Evolutionary conservation across 1,140 invertebrate species (phyloP), one percentile per base, ranked within the genome.

Genomic region (Cardiocondyla obscurior): DNA sequence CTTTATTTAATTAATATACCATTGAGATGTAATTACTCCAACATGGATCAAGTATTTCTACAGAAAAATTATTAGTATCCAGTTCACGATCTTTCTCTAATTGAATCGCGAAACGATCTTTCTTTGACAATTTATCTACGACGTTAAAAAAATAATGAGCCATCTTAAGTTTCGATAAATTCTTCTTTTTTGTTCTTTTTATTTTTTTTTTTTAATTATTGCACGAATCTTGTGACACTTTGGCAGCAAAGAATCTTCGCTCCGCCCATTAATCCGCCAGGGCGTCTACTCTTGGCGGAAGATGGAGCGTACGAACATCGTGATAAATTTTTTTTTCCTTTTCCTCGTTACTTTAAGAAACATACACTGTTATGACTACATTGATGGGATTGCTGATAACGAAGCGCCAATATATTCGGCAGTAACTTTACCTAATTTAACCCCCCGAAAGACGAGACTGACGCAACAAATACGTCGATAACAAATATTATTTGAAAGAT

Each of bases 241-340:
- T 82, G 44, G 33, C 64, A 73, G 55, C 57, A 70, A 79, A 76
- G 25, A 25, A 85, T 49, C 65, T 84, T 89, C 33, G 76, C 81
- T 73, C 76, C 84, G 76, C 84, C 84, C 81, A 88, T 82, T 76
- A 81, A 81, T 69, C 33, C 44, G 51, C 44, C 51, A 39, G 84
- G 77, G 83, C 77, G 60, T 83, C 60, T 69, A 83, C 73, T 86
- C 46, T n/a, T 49, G 8, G 49, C 44, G 53, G 36, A 73, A 89
- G 76, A 72, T 85, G 72, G 55, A 81, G 53, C 58, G 30, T 60
- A 42, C 19, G 16, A 69, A 70, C 22, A 49, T 36, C 14, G 53
- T 30, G 44, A 53, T 62, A 76, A n/a, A n/a, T n/a, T 58, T 88
- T 76, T 88, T 88, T 88, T 87, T 79, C 28, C 46, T 28, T 33